Evolutionary conservation across 2,888 invertebrate species (phyloP).

Genomic region (Apoderus coryli): DNA sequence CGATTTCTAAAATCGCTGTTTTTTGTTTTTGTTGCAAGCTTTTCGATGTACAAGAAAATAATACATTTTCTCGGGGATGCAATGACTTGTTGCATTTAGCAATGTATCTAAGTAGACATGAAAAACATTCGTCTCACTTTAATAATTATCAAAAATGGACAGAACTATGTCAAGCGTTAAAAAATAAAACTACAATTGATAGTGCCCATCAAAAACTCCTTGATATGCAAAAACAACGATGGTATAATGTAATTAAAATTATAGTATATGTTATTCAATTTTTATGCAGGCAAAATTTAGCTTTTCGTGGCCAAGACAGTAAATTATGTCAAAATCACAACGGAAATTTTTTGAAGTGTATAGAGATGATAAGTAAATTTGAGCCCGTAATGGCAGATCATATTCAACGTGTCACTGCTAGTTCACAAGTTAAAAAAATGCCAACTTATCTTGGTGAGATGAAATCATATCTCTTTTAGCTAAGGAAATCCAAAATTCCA

Average conservation of each 20-base stretch:
- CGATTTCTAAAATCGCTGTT: constrained; percentile 1
- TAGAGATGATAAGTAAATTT: constrained; percentile 10
- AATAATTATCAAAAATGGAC: constrained; percentile 1
- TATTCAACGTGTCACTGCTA: constrained; percentile 1
- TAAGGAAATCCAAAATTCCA: constrained; percentile 3
- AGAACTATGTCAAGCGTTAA: not conserved
- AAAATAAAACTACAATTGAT: constrained; percentile 3
- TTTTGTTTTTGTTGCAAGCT: constrained; percentile 3
- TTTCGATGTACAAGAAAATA: constrained; percentile 1
- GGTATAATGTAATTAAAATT: constrained; percentile 6
- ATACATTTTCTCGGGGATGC: constrained; percentile 1
- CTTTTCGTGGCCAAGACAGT: constrained; percentile 5
- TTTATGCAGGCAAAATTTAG: constrained; percentile 6
- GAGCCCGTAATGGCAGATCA: constrained; percentile 10
- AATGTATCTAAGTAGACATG: constrained; percentile 2
- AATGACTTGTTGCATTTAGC: constrained; percentile 2
- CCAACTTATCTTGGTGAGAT: constrained; percentile 9
- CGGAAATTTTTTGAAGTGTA: constrained; percentile 8
- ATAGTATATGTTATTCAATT: constrained; percentile 5
- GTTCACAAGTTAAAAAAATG: not conserved
- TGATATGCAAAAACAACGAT: constrained; percentile 7
- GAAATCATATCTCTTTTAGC: constrained; percentile 9
- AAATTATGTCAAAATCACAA: constrained; percentile 9
- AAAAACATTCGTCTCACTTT: constrained; percentile 1
- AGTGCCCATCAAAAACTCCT: not conserved